These are phyloP conservation scores for Lineus longissimus DNA, from an alignment of 1,140 invertebrate species.

Conservation along the genomic window DNA sequence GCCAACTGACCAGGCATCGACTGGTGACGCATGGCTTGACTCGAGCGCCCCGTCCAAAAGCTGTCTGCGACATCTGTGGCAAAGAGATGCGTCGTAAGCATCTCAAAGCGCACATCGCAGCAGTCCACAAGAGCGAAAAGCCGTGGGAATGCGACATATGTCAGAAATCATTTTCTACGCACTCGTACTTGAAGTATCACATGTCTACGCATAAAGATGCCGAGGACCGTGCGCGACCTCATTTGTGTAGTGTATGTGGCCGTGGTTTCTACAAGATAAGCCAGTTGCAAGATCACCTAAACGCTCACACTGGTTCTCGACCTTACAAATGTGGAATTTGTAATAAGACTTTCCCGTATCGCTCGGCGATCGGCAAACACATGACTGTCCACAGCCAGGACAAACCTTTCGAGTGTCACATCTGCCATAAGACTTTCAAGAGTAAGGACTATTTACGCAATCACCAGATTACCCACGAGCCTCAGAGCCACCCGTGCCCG, in stretches of 20 bases:
- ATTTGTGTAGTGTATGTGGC: not conserved
- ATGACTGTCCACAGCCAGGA: not conserved
- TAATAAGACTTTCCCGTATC: slow-evolving; percentile 17
- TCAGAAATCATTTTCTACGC: not conserved
- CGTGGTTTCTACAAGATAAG: not conserved
- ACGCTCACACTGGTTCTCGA: slow-evolving; percentile 6
- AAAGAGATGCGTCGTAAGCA: not conserved
- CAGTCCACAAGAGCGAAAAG: not conserved
- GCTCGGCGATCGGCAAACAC: slow-evolving; percentile 10
- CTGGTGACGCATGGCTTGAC: not conserved
- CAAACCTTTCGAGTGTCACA: not conserved
- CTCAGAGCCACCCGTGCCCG: not conserved
- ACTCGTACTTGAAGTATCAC: slow-evolving; percentile 4
- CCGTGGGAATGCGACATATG: not conserved
- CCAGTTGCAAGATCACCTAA: not conserved
- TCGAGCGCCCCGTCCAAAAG: not conserved
- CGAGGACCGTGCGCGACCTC: not conserved
- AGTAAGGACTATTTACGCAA: not conserved
- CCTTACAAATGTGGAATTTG: slow-evolving; percentile 16
- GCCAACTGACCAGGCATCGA: not conserved
- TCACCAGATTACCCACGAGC: not conserved
- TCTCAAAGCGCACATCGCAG: not conserved
- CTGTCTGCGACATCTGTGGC: not conserved
- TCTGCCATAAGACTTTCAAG: slow-evolving; percentile 3
- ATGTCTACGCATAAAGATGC: not conserved